phyloP scores from a whole-genome alignment of 1,140 invertebrate species.

The Leptinotarsa undecemlineata region DNA sequence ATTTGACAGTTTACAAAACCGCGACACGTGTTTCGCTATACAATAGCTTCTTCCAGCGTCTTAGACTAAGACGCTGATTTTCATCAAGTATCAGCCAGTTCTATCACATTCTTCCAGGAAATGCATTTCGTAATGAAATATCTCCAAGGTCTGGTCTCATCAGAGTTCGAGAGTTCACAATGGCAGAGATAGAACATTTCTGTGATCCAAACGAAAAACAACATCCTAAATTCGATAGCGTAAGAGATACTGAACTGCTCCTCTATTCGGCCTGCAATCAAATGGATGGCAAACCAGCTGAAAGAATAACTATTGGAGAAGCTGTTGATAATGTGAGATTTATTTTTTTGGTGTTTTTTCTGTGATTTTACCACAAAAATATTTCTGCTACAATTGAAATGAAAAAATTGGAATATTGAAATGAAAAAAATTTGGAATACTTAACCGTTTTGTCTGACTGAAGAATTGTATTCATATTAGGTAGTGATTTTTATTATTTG shows the following conservation, averaged over 20 bases:
- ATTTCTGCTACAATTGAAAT: too few species aligned
- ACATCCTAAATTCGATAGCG: slow-evolving; percentile 86
- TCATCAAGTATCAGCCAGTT: too few species aligned
- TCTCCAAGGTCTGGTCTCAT: slow-evolving; percentile 96
- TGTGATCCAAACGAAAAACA: slow-evolving; percentile 89
- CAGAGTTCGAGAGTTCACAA: slow-evolving; percentile 96
- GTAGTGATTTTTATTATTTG: slow-evolving; percentile 37
- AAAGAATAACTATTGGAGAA: slow-evolving; percentile 72
- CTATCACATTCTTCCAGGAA: too few species aligned
- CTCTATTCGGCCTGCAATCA: slow-evolving; percentile 96
- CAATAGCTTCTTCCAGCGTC: too few species aligned
- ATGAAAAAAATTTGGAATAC: too few species aligned
- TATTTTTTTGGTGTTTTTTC: neutral
- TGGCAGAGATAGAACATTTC: slow-evolving; percentile 99
- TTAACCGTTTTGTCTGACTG: too few species aligned
- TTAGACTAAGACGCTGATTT: too few species aligned
- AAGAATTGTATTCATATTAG: too few species aligned
- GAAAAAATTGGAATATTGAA: too few species aligned
- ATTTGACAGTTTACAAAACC: too few species aligned
- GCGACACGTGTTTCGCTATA: too few species aligned
- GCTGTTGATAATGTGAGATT: slow-evolving; percentile 64
- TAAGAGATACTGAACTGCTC: slow-evolving; percentile 75
- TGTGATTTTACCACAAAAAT: neutral
- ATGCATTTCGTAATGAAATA: slow-evolving; percentile 99
- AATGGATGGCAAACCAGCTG: slow-evolving; percentile 86